Base-by-base conservation (phyloP, 1,140 invertebrate genomes). In the Rhopalosiphum padi region DNA sequence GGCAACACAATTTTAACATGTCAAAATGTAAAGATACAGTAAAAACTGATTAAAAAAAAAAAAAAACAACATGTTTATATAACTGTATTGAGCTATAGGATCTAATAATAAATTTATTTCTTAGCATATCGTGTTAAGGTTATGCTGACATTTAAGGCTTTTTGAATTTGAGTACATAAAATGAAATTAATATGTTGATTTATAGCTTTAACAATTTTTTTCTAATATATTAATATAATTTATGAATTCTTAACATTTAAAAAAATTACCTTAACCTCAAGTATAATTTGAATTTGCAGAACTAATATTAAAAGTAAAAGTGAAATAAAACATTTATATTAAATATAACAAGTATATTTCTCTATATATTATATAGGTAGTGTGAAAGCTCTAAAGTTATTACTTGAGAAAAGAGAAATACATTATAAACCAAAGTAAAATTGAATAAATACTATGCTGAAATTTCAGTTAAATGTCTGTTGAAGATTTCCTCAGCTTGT, bases 401-500 rank as follows among this genome's bases (percentile, higher is more conserved):
- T 83, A 83, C 11, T 77, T 48, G 90, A 92, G 35, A 83, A 83
- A 91, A 15, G 21, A 77, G 46, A 51, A 83, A 91, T 83, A 91
- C 48, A 37, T 83, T 25, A 82, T 51, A 91, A 48, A 82, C 35
- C 48, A 48, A 51, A 18, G 35, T 91, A 77, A 77, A 82, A 82
- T 83, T 35, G n/a, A 93, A 85, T 93, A 86, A 55, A 86, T 77
- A 83, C 77, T 93, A 93, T 53, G 91, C 91, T 53, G 91, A 93
- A 86, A 93, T 93, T 85, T 93, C 91, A 43, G 82, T 93, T 41
- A 93, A 51, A 93, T 93, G 82, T 93, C 91, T 93, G 25, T 83
- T 93, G 55, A 94, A 94, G 51, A 97, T 95, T 6, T 96, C 96
- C 7, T 96, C 96, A 25, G 95, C 95, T 94, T 96, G 95, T 21